A percentile compares a stretch with the other conserved stretches of the same genome.
These are phyloP conservation scores for Eptesicus fuscus DNA, from an alignment of 2,113 vertebrate genomes.

Conservation along the genomic window DNA sequence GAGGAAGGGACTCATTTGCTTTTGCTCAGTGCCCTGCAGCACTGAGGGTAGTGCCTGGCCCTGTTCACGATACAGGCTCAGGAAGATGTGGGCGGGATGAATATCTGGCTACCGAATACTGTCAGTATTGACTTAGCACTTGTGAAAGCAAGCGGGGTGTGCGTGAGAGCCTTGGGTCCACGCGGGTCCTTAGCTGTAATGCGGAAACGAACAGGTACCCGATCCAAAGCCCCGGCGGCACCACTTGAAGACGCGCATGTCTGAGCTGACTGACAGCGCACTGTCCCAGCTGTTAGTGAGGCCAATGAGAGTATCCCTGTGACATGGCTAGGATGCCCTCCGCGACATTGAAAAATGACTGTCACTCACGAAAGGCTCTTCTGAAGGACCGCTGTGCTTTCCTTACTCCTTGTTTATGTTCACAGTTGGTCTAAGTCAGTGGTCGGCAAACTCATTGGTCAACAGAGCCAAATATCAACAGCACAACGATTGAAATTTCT, in stretches of 20 bases:
- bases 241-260: background rate
- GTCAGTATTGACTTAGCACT: background rate
- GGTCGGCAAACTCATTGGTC: too few relatives aligned
- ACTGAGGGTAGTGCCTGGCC: background rate
- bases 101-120: background rate
- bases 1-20: background rate
- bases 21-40: background rate
- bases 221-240: fast-evolving
- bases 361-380: background rate
- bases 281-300: background rate
- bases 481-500: too few relatives aligned
- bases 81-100: background rate
- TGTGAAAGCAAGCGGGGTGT: background rate
- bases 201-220: fast-evolving
- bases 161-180: background rate
- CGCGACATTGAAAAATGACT: too few relatives aligned
- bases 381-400: background rate
- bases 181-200: fast-evolving
- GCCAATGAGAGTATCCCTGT: background rate
- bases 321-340: background rate
- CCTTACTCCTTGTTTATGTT: background rate
- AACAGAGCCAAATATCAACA: too few relatives aligned
- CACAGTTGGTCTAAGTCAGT: background rate
- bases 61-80: too few relatives aligned
- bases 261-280: background rate